These are phyloP conservation scores for Staurois parvus DNA, from an alignment of 2,797 vertebrate species.

Conservation along the genomic window DNA sequence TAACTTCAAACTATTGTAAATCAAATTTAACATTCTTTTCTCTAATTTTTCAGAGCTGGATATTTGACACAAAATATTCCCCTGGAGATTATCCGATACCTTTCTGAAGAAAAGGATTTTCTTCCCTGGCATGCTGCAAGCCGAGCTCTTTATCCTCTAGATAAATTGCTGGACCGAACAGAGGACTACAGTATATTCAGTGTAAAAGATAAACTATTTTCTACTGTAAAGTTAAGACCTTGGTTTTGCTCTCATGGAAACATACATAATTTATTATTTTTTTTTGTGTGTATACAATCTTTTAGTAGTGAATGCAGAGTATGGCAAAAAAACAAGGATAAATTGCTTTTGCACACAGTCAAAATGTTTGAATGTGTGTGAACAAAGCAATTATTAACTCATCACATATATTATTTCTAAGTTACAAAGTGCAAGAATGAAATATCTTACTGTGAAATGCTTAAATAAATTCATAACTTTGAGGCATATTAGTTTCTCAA, in stretches of 20 bases:
- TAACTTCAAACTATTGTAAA: conserved; percentile 51
- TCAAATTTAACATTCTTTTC: conserved; percentile 68
- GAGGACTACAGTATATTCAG: conserved; percentile 96
- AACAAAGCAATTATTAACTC: background rate
- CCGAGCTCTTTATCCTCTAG: conserved; percentile 92
- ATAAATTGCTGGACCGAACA: conserved; percentile 95
- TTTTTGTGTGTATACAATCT: background rate
- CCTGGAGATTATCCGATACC: conserved; percentile 92
- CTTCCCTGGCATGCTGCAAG: conserved; percentile 97
- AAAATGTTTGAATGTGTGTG: background rate
- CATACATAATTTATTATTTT: conserved; percentile 7
- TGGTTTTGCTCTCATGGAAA: conserved; percentile 26
- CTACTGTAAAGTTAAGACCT: conserved; percentile 60
- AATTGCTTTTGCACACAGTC: background rate
- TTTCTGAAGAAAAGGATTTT: conserved; percentile 93
- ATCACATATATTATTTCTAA: background rate
- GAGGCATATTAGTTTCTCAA: background rate
- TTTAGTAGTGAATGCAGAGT: background rate
- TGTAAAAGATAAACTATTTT: conserved; percentile 76
- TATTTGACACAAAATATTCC: conserved; percentile 95
- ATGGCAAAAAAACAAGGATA: conserved; percentile 5
- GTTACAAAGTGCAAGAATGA: background rate
- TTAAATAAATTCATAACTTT: background rate
- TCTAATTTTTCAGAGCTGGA: conserved; percentile 84
- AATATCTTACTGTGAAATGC: conserved; percentile 18